Evolutionary conservation across 1,140 invertebrate genomes (phyloP).

Genomic region (Tetramorium alpestre): DNA sequence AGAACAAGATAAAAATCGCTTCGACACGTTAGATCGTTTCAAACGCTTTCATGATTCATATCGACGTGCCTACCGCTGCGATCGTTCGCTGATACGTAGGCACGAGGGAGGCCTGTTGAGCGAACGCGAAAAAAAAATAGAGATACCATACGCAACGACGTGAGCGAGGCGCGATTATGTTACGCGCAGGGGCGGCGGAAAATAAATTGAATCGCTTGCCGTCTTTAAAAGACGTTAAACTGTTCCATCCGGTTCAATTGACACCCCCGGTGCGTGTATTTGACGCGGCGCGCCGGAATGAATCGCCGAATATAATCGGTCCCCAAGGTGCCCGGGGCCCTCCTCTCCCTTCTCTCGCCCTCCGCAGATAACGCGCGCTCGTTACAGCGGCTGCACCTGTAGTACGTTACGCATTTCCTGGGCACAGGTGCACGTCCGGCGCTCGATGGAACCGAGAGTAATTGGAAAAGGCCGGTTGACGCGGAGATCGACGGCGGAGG

Average conservation of each 20-base stretch:
- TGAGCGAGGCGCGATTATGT: slow-evolving; percentile 41
- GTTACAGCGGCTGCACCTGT: slow-evolving; percentile 76
- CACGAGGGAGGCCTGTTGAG: background rate
- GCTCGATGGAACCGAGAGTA: slow-evolving; percentile 53
- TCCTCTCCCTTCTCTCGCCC: background rate
- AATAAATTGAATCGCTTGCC: slow-evolving; percentile 83
- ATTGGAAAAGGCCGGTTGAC: slow-evolving; percentile 56
- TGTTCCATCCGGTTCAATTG: slow-evolving; percentile 84
- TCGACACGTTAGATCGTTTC: background rate
- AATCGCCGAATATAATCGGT: slow-evolving; percentile 78
- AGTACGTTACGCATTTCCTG: slow-evolving; percentile 78
- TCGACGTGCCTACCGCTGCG: background rate
- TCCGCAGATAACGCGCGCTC: slow-evolving; percentile 26
- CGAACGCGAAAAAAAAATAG: slow-evolving; percentile 7
- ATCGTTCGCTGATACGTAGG: background rate
- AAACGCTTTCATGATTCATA: background rate
- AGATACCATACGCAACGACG: background rate
- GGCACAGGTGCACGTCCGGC: slow-evolving; percentile 80
- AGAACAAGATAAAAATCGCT: background rate
- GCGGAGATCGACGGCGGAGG: slow-evolving; percentile 51
- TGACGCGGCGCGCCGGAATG: slow-evolving; percentile 71
- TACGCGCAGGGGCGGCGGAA: slow-evolving; percentile 72
- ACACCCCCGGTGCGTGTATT: slow-evolving; percentile 71
- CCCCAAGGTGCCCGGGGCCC: slow-evolving; percentile 43
- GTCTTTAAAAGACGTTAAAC: slow-evolving; percentile 81